phyloP scores from a whole-genome alignment of 2,888 invertebrate species.

The Napeogenes inachia region DNA sequence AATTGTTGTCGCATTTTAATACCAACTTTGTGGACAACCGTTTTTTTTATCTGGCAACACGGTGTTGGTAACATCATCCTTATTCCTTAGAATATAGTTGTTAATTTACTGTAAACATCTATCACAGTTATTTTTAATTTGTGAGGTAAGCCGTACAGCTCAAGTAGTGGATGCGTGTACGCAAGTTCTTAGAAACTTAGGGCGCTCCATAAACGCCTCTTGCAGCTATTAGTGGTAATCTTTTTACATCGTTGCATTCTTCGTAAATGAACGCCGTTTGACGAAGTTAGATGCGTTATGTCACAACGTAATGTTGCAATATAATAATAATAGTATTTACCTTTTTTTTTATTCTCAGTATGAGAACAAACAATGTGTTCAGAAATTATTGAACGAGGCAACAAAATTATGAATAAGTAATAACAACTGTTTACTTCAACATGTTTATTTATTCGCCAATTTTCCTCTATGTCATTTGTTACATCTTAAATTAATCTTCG shows the following conservation, averaged over 20 bases:
- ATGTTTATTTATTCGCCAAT: not conserved
- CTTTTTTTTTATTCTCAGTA: too few relatives aligned
- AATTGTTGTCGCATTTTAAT: slow-evolving; percentile 31
- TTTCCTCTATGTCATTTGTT: slow-evolving; percentile 7
- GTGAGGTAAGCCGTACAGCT: not conserved
- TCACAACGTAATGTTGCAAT: slow-evolving; percentile 11
- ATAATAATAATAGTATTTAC: not conserved
- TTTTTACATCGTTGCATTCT: slow-evolving; percentile 38
- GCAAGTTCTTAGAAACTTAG: slow-evolving; percentile 36
- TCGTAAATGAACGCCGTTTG: slow-evolving; percentile 24
- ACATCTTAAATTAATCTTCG: slow-evolving; percentile 11
- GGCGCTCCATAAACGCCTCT: slow-evolving; percentile 39
- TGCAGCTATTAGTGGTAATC: slow-evolving; percentile 37
- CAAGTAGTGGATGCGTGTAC: slow-evolving; percentile 27
- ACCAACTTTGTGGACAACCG: slow-evolving; percentile 12
- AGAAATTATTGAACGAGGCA: too few relatives aligned
- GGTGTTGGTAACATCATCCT: not conserved
- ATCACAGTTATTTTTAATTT: slow-evolving; percentile 1
- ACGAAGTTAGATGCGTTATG: slow-evolving; percentile 15
- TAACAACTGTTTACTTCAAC: too few relatives aligned
- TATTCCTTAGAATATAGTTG: not conserved
- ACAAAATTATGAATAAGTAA: not conserved
- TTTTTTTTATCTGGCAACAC: not conserved
- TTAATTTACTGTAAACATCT: not conserved
- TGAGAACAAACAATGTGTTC: too few relatives aligned